Conservation (phyloP, 2,113 vertebrate species). For the Carlito syrichta region DNA sequence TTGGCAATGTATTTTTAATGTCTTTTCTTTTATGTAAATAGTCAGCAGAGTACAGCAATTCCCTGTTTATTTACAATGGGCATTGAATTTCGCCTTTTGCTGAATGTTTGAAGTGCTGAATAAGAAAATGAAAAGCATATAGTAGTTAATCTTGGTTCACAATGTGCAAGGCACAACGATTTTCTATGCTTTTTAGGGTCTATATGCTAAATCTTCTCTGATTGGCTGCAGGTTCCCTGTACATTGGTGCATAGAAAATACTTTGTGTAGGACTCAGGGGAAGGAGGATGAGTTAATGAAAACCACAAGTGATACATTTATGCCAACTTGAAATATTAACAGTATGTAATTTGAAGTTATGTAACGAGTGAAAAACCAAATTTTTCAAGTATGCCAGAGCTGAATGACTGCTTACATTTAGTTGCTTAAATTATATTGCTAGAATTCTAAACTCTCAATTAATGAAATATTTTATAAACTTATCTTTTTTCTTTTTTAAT, state of each 20-base stretch:
- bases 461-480: neutral
- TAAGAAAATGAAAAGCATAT: constrained; percentile 13
- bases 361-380: neutral
- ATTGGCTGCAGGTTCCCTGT: neutral
- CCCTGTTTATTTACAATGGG: constrained; percentile 64
- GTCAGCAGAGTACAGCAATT: constrained; percentile 51
- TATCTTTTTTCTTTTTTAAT: neutral
- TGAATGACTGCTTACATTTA: neutral
- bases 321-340: neutral
- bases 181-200: neutral
- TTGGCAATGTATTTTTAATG: constrained; percentile 77
- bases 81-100: no score
- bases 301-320: neutral
- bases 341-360: neutral
- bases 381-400: neutral
- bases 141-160: neutral
- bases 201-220: neutral
- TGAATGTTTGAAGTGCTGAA: constrained; percentile 40
- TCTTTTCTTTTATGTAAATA: constrained; percentile 64
- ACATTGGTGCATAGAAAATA: neutral
- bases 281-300: neutral
- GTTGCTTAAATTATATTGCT: neutral
- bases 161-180: neutral
- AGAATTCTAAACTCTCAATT: neutral
- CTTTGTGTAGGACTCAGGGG: neutral